phyloP scores from a whole-genome alignment of 2,113 vertebrate species.

The Platichthys stellatus region DNA sequence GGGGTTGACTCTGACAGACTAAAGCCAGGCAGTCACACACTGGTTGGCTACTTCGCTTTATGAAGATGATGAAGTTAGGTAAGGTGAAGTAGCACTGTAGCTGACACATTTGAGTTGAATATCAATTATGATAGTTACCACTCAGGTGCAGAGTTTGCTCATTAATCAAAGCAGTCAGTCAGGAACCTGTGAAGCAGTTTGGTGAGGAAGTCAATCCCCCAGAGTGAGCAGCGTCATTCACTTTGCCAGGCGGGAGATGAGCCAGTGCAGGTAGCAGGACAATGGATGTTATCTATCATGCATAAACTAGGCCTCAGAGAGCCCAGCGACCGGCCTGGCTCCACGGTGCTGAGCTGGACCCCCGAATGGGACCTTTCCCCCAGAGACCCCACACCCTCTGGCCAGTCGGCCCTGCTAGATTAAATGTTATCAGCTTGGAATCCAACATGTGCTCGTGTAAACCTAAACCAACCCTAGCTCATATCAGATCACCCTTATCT shows the following conservation, averaged over 20 bases:
- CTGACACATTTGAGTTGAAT: constrained; percentile 34
- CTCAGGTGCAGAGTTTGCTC: constrained; percentile 74
- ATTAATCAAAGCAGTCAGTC: constrained; percentile 90
- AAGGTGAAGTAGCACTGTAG: constrained; percentile 41
- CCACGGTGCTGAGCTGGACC: constrained; percentile 31
- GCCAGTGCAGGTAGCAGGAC: constrained; percentile 79
- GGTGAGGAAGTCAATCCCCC: constrained; percentile 86
- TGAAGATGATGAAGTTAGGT: constrained; percentile 25
- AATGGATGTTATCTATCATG: constrained; percentile 80
- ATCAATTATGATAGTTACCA: constrained; percentile 58
- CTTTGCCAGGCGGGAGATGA: constrained; percentile 83
- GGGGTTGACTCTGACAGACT: constrained; percentile 24
- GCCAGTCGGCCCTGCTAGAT: constrained; percentile 83
- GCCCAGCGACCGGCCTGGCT: constrained; percentile 42
- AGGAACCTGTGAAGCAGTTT: constrained; percentile 82
- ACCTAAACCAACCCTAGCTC: constrained; percentile 76
- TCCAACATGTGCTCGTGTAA: constrained; percentile 80
- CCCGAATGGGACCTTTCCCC: too few relatives aligned
- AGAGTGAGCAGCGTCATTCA: constrained; percentile 84
- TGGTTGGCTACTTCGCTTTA: not conserved
- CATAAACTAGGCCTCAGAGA: constrained; percentile 81
- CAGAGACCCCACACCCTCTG: constrained; percentile 76
- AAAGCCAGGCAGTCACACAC: constrained; percentile 14
- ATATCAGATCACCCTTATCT: constrained; percentile 72
- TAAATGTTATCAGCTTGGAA: constrained; percentile 85